Conservation (phyloP, 2,888 invertebrate genomes). For the Leptinotarsa rubiginosa region DNA sequence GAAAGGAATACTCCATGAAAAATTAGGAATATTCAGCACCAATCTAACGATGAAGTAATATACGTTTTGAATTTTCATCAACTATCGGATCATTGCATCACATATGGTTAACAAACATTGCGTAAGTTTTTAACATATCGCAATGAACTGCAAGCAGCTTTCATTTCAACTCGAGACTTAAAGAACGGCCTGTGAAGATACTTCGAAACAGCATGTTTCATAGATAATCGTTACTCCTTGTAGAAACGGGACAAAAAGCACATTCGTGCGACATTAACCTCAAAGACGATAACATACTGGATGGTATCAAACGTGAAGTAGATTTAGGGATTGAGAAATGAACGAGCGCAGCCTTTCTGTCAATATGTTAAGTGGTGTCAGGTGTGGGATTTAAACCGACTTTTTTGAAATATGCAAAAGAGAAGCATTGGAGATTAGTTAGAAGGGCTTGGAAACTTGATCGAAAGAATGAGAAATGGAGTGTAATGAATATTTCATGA, state of each 20-base stretch:
- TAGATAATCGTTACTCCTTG: neutral
- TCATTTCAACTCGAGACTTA: too few species aligned
- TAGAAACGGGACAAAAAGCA: neutral
- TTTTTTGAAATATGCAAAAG: neutral
- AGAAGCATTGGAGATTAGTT: neutral
- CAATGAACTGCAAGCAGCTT: too few species aligned
- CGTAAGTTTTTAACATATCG: too few species aligned
- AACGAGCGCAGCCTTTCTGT: neutral
- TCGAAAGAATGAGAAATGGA: neutral
- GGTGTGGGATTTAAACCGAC: neutral
- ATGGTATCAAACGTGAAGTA: neutral
- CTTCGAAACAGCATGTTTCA: neutral
- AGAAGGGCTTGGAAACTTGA: neutral
- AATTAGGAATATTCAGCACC: too few species aligned
- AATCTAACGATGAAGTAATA: too few species aligned
- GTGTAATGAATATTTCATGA: neutral
- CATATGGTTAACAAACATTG: too few species aligned
- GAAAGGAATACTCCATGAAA: too few species aligned
- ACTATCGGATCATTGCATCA: too few species aligned
- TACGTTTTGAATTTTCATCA: too few species aligned
- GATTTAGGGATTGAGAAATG: neutral
- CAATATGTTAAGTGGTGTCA: constrained; percentile 1
- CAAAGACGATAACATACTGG: neutral
- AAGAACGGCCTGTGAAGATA: neutral
- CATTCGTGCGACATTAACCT: neutral